Percentiles rank a stretch among this genome's conserved stretches.
phyloP scores from a whole-genome alignment of 2,797 vertebrate genomes.

The Gallinago nigripennis region DNA sequence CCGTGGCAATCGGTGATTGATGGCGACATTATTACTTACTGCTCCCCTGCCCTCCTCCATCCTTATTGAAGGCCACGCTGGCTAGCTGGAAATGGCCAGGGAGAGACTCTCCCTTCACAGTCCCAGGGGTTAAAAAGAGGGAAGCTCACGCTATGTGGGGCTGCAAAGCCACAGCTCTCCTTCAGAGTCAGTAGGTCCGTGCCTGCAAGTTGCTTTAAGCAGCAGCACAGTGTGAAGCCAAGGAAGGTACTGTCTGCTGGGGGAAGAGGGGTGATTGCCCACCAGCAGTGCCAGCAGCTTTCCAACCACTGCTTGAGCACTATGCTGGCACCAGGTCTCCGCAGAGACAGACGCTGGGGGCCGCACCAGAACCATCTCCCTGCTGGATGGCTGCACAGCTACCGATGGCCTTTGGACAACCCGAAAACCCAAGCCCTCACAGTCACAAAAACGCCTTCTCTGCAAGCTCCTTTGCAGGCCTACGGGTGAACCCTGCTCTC shows the following conservation, averaged over 20 bases:
- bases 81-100: not conserved
- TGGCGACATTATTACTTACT: not conserved
- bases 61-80: not conserved
- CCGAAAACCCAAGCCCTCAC: not conserved
- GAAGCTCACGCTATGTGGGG: accelerated
- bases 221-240: accelerated
- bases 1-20: not conserved
- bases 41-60: not conserved
- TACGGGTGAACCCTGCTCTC: not conserved
- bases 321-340: not conserved
- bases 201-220: not conserved
- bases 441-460: not conserved
- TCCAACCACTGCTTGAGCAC: not conserved
- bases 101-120: not conserved
- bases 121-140: not conserved
- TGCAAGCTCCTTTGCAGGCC: not conserved
- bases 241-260: not conserved
- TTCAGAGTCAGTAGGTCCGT: accelerated
- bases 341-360: not conserved
- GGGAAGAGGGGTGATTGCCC: accelerated
- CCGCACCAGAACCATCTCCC: not conserved
- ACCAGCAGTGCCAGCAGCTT: not conserved
- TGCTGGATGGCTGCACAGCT: not conserved
- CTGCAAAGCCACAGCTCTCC: not conserved
- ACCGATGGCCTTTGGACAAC: not conserved